phyloP scores from a whole-genome alignment of 2,888 invertebrate species.

The Trichogramma evanescens region DNA sequence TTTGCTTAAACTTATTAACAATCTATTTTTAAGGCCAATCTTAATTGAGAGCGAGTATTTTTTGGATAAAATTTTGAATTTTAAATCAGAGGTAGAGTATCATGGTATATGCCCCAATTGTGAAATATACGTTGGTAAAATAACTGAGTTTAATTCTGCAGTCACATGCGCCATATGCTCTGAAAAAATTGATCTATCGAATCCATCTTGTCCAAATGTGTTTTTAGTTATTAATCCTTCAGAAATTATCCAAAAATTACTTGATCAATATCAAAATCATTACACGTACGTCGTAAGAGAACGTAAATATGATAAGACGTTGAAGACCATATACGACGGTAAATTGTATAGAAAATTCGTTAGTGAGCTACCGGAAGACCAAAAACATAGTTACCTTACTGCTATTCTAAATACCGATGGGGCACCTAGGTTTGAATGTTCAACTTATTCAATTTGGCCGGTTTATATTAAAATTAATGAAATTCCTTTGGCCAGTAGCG shows the following conservation, averaged over 20 bases:
- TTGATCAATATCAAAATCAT: background rate
- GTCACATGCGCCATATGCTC: background rate
- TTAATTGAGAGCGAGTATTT: background rate
- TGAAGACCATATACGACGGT: slow-evolving; percentile 13
- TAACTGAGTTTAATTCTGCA: background rate
- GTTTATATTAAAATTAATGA: slow-evolving; percentile 19
- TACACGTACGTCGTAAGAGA: background rate
- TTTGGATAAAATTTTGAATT: background rate
- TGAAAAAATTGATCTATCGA: background rate
- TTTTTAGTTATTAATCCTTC: background rate
- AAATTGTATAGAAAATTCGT: slow-evolving; percentile 10
- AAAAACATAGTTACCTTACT: slow-evolving; percentile 8
- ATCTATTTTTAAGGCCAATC: background rate
- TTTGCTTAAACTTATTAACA: background rate
- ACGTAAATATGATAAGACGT: background rate
- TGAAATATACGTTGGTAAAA: background rate
- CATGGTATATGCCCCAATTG: background rate
- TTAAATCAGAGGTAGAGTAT: background rate
- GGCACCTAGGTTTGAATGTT: slow-evolving; percentile 11
- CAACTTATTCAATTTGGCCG: slow-evolving; percentile 13
- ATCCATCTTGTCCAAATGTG: background rate
- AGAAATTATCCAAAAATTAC: background rate
- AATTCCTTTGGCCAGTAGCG: slow-evolving; percentile 10
- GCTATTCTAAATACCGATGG: slow-evolving; percentile 16
- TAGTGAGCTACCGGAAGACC: background rate